Evolutionary conservation across 2,113 vertebrate genomes (phyloP).

Genomic region (Passer domesticus): DNA sequence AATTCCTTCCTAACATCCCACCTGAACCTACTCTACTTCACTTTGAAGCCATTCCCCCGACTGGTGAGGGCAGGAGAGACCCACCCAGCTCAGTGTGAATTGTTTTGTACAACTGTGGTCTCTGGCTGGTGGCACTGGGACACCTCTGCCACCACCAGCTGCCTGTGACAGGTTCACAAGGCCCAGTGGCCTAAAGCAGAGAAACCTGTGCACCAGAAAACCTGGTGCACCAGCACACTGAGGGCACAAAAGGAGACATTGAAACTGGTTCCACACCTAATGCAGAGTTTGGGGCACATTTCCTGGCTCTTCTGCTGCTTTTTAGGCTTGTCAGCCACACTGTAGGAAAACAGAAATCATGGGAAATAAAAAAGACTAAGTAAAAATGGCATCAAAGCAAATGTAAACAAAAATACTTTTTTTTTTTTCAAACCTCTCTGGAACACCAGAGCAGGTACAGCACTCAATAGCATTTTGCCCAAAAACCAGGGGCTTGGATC

Average conservation of each 20-base stretch:
- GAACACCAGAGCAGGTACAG: conserved; percentile 32
- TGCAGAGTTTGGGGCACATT: conserved; percentile 73
- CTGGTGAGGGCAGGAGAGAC: neutral
- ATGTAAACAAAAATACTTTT: conserved; percentile 57
- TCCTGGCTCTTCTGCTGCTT: conserved; percentile 74
- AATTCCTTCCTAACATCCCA: neutral
- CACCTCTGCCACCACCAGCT: neutral
- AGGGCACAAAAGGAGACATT: conserved; percentile 69
- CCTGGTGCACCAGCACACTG: conserved; percentile 46
- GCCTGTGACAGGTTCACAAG: neutral
- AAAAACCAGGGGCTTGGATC: conserved; percentile 26
- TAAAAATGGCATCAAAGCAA: conserved; percentile 69
- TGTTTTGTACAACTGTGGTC: neutral
- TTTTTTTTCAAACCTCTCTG: conserved; percentile 47
- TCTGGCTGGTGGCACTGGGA: neutral
- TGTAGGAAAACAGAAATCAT: conserved; percentile 74
- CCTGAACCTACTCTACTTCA: neutral
- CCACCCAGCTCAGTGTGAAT: neutral
- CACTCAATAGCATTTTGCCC: conserved; percentile 30
- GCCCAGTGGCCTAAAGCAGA: conserved; percentile 3
- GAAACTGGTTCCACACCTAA: conserved; percentile 73
- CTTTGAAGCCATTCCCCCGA: neutral
- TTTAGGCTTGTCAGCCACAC: conserved; percentile 74
- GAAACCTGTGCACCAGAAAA: conserved; percentile 22
- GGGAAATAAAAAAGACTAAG: conserved; percentile 71